Evolutionary conservation across 37 sponge, comb jelly and placozoan genomes (phyloP).

Genomic region (Cliona cf. orientalis): DNA sequence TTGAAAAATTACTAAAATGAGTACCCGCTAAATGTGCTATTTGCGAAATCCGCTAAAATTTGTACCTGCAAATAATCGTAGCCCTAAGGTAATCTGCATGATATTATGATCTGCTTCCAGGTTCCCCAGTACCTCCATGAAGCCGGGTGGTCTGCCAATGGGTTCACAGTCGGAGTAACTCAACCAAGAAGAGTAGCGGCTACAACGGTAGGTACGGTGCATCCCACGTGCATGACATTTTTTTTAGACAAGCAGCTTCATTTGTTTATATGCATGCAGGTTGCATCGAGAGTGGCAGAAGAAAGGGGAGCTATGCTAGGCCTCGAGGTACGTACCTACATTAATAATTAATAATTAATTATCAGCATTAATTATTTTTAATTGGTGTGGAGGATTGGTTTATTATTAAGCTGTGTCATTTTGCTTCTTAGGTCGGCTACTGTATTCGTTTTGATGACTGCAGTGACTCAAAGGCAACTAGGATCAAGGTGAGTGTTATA

Average conservation of each 20-base stretch:
- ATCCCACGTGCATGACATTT: not conserved
- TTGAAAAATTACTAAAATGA: too few relatives aligned
- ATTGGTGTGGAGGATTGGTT: not conserved
- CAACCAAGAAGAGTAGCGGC: conserved; percentile 93
- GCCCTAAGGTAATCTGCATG: too few relatives aligned
- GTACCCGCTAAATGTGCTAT: too few relatives aligned
- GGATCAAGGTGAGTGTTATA: conserved; percentile 71
- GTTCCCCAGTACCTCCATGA: conserved; percentile 92
- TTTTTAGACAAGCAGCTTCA: not conserved
- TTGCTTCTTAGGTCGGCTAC: conserved; percentile 78
- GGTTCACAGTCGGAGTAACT: conserved; percentile 79
- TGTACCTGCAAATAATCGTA: too few relatives aligned
- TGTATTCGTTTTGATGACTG: conserved; percentile 91
- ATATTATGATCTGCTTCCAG: conserved; percentile 19
- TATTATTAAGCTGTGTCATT: not conserved
- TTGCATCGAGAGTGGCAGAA: conserved; percentile 89
- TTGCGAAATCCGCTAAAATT: too few relatives aligned
- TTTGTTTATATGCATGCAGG: conserved; percentile 39
- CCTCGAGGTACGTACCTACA: conserved; percentile 45
- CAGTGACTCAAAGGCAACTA: conserved; percentile 64
- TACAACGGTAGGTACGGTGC: conserved; percentile 64
- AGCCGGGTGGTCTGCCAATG: conserved; percentile 82
- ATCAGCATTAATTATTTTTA: not conserved
- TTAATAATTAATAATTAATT: not conserved
- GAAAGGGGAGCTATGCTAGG: conserved; percentile 83